These are phyloP conservation scores for Malurus splendens DNA, from an alignment of 2,797 vertebrate genomes.

Conservation along the genomic window DNA sequence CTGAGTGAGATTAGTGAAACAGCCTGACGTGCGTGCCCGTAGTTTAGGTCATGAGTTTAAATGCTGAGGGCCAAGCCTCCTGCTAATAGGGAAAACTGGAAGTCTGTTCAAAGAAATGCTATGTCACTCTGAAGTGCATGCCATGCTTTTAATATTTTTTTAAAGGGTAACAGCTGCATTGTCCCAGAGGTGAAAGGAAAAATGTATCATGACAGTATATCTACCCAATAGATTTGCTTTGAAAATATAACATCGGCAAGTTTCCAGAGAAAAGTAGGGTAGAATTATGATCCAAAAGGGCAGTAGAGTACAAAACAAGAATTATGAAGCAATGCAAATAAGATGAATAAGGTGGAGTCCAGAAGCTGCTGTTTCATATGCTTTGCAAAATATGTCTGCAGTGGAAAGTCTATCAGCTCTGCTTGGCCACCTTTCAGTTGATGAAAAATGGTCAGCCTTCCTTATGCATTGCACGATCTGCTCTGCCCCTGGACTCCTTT, in stretches of 20 bases:
- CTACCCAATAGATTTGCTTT: background rate
- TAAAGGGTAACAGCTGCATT: background rate
- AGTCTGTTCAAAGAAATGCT: background rate
- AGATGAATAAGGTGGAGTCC: background rate
- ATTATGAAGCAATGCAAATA: background rate
- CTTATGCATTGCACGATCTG: background rate
- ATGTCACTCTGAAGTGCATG: background rate
- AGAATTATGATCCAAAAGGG: background rate
- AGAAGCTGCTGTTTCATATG: background rate
- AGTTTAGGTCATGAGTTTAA: background rate
- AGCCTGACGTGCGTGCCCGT: background rate
- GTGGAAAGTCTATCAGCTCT: background rate
- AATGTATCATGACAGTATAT: background rate
- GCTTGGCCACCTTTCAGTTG: background rate
- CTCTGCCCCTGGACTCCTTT: background rate
- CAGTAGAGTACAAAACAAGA: background rate
- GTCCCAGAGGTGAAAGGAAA: background rate
- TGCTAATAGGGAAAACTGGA: background rate
- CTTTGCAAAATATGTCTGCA: background rate
- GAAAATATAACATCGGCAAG: background rate
- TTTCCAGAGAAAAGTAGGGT: background rate
- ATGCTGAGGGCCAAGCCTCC: background rate
- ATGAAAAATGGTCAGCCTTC: background rate
- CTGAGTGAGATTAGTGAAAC: background rate
- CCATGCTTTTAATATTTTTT: background rate